These are phyloP conservation scores for Acrobasis consociella DNA, from an alignment of 2,888 invertebrate genomes.

Conservation along the genomic window DNA sequence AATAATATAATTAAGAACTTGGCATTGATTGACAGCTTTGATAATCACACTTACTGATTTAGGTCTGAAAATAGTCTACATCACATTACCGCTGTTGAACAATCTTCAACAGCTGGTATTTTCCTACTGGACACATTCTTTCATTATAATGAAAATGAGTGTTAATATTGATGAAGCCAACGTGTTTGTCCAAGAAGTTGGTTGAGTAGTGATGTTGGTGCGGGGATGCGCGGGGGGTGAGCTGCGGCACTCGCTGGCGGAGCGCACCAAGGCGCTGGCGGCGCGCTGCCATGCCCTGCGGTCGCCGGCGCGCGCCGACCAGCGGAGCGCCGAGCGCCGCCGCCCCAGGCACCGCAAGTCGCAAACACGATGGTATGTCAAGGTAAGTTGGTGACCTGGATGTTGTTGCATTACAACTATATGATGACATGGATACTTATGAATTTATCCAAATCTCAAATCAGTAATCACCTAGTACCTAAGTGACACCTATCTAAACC, in stretches of 20 bases:
- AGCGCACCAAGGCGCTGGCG: conserved; percentile 78
- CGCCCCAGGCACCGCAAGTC: conserved; percentile 78
- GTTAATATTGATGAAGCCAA: conserved; percentile 39
- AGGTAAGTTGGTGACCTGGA: conserved; percentile 81
- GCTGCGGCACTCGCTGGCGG: conserved; percentile 75
- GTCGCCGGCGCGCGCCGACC: conserved; percentile 64
- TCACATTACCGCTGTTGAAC: too few species aligned
- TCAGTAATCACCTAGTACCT: too few species aligned
- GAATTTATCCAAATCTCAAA: too few species aligned
- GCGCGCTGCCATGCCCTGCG: conserved; percentile 75
- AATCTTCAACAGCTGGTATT: too few species aligned
- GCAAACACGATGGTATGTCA: conserved; percentile 86
- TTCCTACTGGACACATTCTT: background rate
- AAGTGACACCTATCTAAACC: too few species aligned
- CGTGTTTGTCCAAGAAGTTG: conserved; percentile 42
- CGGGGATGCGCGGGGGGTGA: conserved; percentile 74
- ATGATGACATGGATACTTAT: conserved; percentile 5
- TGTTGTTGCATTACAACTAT: conserved; percentile 18
- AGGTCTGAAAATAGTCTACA: too few species aligned
- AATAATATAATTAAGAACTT: too few species aligned
- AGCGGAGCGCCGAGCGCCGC: conserved; percentile 61
- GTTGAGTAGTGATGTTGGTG: conserved; percentile 70
- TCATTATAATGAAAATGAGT: conserved; percentile 37
- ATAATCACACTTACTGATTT: too few species aligned
- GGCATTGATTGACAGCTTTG: too few species aligned